Percentiles rank a stretch among this genome's conserved stretches.
Evolutionary conservation across 2,797 vertebrate species (phyloP).

Genomic region (Hapalemur alaotrensis): DNA sequence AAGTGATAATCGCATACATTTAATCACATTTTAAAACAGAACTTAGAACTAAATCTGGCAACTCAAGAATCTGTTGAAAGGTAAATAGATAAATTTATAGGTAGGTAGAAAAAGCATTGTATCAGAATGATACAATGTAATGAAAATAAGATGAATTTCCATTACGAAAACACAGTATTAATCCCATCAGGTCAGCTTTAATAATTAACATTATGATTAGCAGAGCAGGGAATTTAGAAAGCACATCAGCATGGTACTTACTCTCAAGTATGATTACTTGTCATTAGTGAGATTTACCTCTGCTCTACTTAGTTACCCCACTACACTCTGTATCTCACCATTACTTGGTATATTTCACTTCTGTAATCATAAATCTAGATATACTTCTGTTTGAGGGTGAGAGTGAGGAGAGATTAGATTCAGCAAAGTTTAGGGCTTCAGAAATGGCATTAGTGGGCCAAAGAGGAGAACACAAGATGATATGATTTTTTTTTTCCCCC

Average conservation of each 20-base stretch:
- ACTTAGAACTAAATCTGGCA: neutral
- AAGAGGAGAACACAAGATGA: neutral
- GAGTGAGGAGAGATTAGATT: neutral
- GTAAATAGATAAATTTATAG: slow-evolving; percentile 6
- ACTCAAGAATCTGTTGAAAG: neutral
- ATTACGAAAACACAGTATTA: neutral
- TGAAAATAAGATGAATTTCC: neutral
- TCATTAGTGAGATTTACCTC: neutral
- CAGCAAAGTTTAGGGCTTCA: neutral
- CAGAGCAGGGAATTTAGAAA: neutral
- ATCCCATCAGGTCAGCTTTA: neutral
- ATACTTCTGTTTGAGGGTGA: neutral
- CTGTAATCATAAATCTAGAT: neutral
- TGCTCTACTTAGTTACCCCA: neutral
- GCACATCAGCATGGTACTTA: neutral
- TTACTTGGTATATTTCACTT: neutral
- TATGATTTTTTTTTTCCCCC: neutral
- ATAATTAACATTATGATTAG: neutral
- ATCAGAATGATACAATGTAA: neutral
- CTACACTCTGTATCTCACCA: neutral
- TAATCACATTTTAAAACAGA: slow-evolving; percentile 17
- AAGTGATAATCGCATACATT: neutral
- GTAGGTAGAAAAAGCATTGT: slow-evolving; percentile 7
- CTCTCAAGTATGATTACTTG: neutral
- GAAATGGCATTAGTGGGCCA: neutral